These are phyloP conservation scores for Zaprionus taronus DNA, from an alignment of 1,140 invertebrate species.

Conservation along the genomic window DNA sequence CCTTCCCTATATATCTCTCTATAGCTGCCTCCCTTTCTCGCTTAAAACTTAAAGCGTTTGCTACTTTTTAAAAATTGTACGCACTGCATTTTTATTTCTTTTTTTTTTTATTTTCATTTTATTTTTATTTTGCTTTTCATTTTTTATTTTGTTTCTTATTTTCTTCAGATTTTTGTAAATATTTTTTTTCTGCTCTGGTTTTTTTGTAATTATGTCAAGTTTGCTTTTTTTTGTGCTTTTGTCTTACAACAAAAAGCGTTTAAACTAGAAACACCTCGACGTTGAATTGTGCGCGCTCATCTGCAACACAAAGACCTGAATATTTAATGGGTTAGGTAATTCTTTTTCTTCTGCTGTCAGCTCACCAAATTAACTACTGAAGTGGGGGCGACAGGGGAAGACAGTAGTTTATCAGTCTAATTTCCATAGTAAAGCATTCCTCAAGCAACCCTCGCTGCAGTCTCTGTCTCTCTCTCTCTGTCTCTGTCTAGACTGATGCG, in stretches of 20 bases:
- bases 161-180: slow-evolving; percentile 33
- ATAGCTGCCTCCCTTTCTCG: not conserved
- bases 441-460: slow-evolving; percentile 4
- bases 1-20: no score
- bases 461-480: not conserved
- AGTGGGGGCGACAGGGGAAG: not conserved
- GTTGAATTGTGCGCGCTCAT: slow-evolving; percentile 17
- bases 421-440: slow-evolving; percentile 40
- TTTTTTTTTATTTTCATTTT: slow-evolving; percentile 4
- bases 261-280: slow-evolving; percentile 23
- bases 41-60: slow-evolving; percentile 69
- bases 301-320: slow-evolving; percentile 39
- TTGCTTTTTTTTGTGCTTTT: slow-evolving; percentile 64
- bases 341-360: slow-evolving; percentile 7
- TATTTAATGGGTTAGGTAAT: slow-evolving; percentile 34
- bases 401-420: slow-evolving; percentile 16
- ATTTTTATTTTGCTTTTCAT: not conserved
- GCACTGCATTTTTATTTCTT: slow-evolving; percentile 70
- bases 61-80: slow-evolving; percentile 73
- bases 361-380: not conserved
- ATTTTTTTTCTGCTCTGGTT: slow-evolving; percentile 51
- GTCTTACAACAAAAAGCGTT: slow-evolving; percentile 47
- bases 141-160: slow-evolving; percentile 1
- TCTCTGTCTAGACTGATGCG: slow-evolving; percentile 23
- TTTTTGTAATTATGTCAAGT: slow-evolving; percentile 78